Evolutionary conservation across 2,888 invertebrate genomes (phyloP).

Genomic region (Tetragnatha montana): DNA sequence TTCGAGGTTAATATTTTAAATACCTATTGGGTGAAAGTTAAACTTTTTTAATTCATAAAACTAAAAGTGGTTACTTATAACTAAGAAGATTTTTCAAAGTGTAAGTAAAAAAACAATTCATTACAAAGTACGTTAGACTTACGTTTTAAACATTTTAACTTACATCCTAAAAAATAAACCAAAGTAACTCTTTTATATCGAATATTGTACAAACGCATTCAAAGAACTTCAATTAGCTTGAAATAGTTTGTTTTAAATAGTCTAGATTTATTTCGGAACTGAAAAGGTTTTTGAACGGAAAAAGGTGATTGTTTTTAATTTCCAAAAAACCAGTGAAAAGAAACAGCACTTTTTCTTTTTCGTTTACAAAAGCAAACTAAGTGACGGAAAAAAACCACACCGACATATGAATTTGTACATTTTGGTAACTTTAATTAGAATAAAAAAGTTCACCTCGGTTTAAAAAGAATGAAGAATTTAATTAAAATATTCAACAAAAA

Average conservation of each 20-base stretch:
- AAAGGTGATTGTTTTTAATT: neutral
- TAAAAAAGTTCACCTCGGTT: conserved; percentile 11
- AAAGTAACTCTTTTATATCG: too few relatives aligned
- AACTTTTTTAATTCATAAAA: too few relatives aligned
- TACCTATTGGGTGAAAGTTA: too few relatives aligned
- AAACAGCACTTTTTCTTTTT: neutral
- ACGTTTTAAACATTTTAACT: too few relatives aligned
- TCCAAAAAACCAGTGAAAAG: neutral
- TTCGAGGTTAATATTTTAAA: too few relatives aligned
- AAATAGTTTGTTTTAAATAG: neutral
- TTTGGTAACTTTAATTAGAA: conserved; percentile 18
- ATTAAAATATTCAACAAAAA: conserved; percentile 45
- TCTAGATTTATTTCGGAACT: neutral
- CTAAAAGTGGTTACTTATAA: too few relatives aligned
- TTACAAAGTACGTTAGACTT: too few relatives aligned
- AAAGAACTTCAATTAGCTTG: too few relatives aligned
- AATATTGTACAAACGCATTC: too few relatives aligned
- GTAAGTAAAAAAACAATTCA: too few relatives aligned
- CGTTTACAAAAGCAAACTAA: neutral
- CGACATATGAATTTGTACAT: conserved; percentile 3
- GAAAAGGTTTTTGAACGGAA: neutral
- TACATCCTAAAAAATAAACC: too few relatives aligned
- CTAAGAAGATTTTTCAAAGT: too few relatives aligned
- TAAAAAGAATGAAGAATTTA: conserved; percentile 46
- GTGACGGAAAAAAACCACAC: neutral